These are phyloP conservation scores for Terebella lapidaria DNA, from an alignment of 2,888 invertebrate species.

Conservation along the genomic window DNA sequence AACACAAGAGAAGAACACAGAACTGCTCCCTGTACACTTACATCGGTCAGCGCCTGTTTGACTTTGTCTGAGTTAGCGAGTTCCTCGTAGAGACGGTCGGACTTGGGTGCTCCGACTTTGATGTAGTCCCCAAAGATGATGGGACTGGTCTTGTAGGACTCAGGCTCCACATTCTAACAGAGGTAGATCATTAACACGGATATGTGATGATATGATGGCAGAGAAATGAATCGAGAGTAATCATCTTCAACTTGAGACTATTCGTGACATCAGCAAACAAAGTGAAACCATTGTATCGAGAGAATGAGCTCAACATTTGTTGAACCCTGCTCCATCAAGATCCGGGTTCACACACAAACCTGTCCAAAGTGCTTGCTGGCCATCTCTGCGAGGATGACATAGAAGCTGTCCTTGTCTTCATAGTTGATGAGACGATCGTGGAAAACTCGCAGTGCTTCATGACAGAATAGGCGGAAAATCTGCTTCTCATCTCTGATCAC, in stretches of 20 bases:
- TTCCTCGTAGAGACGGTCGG: constrained; percentile 77
- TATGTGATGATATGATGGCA: too few species aligned
- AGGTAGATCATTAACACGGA: not conserved
- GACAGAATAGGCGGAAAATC: constrained; percentile 51
- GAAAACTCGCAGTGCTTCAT: constrained; percentile 53
- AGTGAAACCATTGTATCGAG: too few species aligned
- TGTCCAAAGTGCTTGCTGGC: constrained; percentile 51
- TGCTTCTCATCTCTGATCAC: constrained; percentile 46
- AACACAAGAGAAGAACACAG: too few species aligned
- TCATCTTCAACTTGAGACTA: too few species aligned
- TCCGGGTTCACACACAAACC: constrained; percentile 31
- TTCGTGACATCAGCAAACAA: too few species aligned
- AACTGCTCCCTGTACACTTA: too few species aligned
- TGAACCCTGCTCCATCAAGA: too few species aligned
- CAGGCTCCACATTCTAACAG: constrained; percentile 43
- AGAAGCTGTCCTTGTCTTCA: constrained; percentile 52
- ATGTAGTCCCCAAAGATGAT: constrained; percentile 82
- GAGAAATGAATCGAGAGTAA: too few species aligned
- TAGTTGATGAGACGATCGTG: constrained; percentile 53
- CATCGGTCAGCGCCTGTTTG: constrained; percentile 65
- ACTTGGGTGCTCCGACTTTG: constrained; percentile 67
- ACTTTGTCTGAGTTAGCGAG: constrained; percentile 70
- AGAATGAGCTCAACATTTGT: too few species aligned
- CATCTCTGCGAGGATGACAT: constrained; percentile 50
- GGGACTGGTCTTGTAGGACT: constrained; percentile 42